These are phyloP conservation scores for Cyprinella venusta DNA, from an alignment of 2,797 vertebrate genomes.

Conservation along the genomic window DNA sequence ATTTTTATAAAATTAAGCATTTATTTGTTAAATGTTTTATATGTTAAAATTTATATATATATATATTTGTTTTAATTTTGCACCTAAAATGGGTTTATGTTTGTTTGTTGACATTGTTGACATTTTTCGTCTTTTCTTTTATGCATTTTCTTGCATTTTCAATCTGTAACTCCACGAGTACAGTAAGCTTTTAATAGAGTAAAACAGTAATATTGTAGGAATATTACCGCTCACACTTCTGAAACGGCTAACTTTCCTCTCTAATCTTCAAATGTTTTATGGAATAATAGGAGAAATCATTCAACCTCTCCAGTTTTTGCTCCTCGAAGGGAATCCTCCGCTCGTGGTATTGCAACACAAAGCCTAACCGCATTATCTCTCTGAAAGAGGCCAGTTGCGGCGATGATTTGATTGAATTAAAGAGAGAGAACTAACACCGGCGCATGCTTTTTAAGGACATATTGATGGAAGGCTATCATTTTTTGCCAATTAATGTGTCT, in stretches of 20 bases:
- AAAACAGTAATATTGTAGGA: slow-evolving; percentile 47
- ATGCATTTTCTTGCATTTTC: neutral
- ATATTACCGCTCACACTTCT: slow-evolving; percentile 80
- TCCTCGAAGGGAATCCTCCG: slow-evolving; percentile 57
- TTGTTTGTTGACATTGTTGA: neutral
- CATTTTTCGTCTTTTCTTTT: neutral
- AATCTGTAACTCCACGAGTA: slow-evolving; percentile 8
- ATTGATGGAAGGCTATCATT: slow-evolving; percentile 96
- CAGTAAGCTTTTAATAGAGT: slow-evolving; percentile 12
- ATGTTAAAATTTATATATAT: no score
- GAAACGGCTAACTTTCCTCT: slow-evolving; percentile 83
- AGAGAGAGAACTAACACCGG: slow-evolving; percentile 74
- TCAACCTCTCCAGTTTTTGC: slow-evolving; percentile 79
- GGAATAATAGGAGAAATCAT: slow-evolving; percentile 91
- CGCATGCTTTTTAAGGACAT: slow-evolving; percentile 87
- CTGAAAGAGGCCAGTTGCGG: slow-evolving; percentile 86
- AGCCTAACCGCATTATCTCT: slow-evolving; percentile 91
- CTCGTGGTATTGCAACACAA: slow-evolving; percentile 91
- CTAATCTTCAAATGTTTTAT: slow-evolving; percentile 93
- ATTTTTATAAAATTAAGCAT: neutral
- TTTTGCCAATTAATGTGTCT: slow-evolving; percentile 92
- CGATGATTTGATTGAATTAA: slow-evolving; percentile 94
- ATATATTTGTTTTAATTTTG: neutral
- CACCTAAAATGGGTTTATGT: neutral
- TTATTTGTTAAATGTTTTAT: neutral